Evolutionary conservation across 2,113 vertebrate genomes (phyloP), one percentile per base, ranked within the genome.

Genomic region (Phocoena sinus): DNA sequence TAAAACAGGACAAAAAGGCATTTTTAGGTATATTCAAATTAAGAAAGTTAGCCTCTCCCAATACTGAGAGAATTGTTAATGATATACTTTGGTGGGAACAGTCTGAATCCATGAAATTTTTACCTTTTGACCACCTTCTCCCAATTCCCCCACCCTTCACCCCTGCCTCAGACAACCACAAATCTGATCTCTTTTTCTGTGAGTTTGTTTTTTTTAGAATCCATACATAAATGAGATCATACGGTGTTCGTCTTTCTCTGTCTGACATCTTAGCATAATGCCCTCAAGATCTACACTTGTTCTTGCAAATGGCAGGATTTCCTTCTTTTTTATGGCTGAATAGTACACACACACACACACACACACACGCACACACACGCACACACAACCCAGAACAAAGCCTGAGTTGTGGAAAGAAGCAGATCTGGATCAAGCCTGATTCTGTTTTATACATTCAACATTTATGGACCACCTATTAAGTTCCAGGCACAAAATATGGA

Each of bases 71-170:
- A 92, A n/a, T 18, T 71, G 2, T n/a, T 50, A 50, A 20, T n/a
- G 14, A 13, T 8, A 9, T 21, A 14, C 23, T 80, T 74, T 2
- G 20, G 41, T 21, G 28, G 23, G 15, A 31, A 85, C 26, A 62
- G 80, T 6, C 1, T 25, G 23, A 74, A 62, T n/a, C 18, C 33
- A 5, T 12, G 5, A 68, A 3, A 60, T 31, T 10, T 58, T 8
- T 13, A 12, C 36, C 23, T 5, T 36, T 58, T 28, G 15, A n/a
- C 3, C 14, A 13, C 17, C 4, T 17, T 38, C 15, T 21, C 28
- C 14, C 50, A 41, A 2, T 28, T 9, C 17, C 50, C 36, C 8
- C 23, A 18, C 41, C 1, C 14, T 9, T 18, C 3, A 8, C 8
- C 2, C 62, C 26, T 17, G 18, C 11, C n/a, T 68, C 44, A 18